These are phyloP conservation scores for Zootermopsis nevadensis DNA, from an alignment of 2,888 invertebrate species.

Conservation along the genomic window DNA sequence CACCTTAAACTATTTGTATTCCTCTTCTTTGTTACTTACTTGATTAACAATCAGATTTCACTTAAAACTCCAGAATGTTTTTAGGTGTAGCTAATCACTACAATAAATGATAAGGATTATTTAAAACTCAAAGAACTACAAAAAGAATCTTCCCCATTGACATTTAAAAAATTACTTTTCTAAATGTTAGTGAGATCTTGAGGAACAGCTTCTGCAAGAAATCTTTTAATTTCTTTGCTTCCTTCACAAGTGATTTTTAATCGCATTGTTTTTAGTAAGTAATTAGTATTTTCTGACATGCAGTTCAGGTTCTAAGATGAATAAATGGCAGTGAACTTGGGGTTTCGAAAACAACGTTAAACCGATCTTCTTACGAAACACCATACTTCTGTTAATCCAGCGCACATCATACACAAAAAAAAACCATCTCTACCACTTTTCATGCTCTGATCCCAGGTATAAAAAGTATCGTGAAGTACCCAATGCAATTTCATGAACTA, in stretches of 20 bases:
- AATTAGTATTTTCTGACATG: constrained; percentile 19
- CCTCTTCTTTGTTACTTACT: constrained; percentile 25
- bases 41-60: not conserved
- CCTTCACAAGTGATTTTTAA: not conserved
- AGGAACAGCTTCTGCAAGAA: constrained; percentile 14
- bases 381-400: constrained; percentile 28
- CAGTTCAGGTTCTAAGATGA: constrained; percentile 29
- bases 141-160: constrained; percentile 3
- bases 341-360: constrained; percentile 34
- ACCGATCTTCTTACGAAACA: constrained; percentile 29
- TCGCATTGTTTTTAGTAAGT: not conserved
- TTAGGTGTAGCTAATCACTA: constrained; percentile 3
- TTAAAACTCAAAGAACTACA: not conserved
- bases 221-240: not conserved
- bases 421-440: constrained; percentile 25
- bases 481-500: constrained; percentile 17
- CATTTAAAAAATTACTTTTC: not conserved
- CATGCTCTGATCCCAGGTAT: constrained; percentile 26
- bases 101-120: not conserved
- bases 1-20: constrained; percentile 1
- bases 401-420: not conserved
- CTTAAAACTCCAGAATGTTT: not conserved
- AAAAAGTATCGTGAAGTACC: constrained; percentile 39
- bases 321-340: constrained; percentile 48
- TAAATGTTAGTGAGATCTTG: constrained; percentile 21